Evolutionary conservation across 2,797 vertebrate genomes (phyloP).

Genomic region (Taeniopygia guttata): DNA sequence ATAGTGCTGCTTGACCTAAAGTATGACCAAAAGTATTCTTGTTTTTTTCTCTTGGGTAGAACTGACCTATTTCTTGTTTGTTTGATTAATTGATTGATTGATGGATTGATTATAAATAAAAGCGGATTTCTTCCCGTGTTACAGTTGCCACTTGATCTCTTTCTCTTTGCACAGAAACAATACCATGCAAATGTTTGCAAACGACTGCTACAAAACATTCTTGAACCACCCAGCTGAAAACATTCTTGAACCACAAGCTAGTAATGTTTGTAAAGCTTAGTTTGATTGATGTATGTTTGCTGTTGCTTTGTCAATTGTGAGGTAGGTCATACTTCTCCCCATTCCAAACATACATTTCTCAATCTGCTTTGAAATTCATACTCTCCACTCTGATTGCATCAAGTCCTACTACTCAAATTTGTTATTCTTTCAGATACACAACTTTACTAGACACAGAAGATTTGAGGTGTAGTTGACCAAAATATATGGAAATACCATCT

Average conservation of each 20-base stretch:
- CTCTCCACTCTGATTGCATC: neutral
- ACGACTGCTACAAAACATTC: neutral
- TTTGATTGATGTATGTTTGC: neutral
- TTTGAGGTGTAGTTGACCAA: neutral
- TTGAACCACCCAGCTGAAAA: neutral
- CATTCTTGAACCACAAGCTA: no score
- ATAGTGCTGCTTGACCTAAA: neutral
- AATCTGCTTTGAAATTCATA: neutral
- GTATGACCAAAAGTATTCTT: neutral
- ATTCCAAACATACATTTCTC: neutral
- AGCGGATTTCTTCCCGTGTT: rapidly evolving
- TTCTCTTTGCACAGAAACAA: neutral
- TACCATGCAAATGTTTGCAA: neutral
- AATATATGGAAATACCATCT: neutral
- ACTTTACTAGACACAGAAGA: neutral
- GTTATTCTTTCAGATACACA: neutral
- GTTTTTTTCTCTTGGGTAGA: neutral
- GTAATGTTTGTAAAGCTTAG: neutral
- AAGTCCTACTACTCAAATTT: neutral
- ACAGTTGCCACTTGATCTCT: neutral
- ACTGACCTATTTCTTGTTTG: neutral
- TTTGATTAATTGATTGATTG: neutral
- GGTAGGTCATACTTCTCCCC: neutral
- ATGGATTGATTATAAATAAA: neutral
- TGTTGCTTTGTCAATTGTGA: neutral